Base-by-base conservation (phyloP, 2,113 vertebrate genomes). In the Catagonus wagneri region DNA sequence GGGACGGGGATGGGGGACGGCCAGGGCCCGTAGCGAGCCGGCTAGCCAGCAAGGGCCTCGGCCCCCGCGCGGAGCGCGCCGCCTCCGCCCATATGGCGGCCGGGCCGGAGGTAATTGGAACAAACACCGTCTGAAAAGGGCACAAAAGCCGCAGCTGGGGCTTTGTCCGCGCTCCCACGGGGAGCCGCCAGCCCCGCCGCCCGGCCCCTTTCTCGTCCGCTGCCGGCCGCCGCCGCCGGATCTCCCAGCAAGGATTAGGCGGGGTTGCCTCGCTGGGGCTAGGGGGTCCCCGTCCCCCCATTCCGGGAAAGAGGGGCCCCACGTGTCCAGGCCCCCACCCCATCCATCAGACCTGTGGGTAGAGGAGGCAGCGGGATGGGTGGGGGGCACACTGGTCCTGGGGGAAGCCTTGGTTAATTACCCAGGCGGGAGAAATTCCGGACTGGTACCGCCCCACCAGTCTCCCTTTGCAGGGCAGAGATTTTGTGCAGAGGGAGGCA, bases 141-240 rank as follows among this genome's bases (percentile, higher is more conserved):
- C 96, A 98, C 98, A 99, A 98, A 98, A 98, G 98, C 98, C 97
- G 98, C 98, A 98, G 98, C 98, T 98, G 98, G 94, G 96, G 98
- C 98, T 98, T 98, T 98, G 98, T 98, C 97, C 86, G 36, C 27
- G 94, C 96, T 97, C 97, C 97, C 97, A 97, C 96, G 97, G 95
- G 98, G 93, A 96, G 96, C 97, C 95, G 97, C 96, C 90, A 75
- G 96, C 98, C 94, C 96, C 96, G 89, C 78, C 96, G 96, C 98
- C 94, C 96, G 50, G 97, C 92, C 92, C 60, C 79, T 96, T 94
- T 97, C 93, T 97, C 96, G 97, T 96, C 93, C 93, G 97, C 94
- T 89, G 96, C 96, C 89, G 96, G 98, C 60, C 94, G 93, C 95
- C 95, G 86, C 95, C 93, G 95, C 93, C 95, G 54, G 97, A 97